Evolutionary conservation across 2,888 invertebrate species (phyloP), one percentile per base, ranked within the genome.

Genomic region (Abrostola tripartita): DNA sequence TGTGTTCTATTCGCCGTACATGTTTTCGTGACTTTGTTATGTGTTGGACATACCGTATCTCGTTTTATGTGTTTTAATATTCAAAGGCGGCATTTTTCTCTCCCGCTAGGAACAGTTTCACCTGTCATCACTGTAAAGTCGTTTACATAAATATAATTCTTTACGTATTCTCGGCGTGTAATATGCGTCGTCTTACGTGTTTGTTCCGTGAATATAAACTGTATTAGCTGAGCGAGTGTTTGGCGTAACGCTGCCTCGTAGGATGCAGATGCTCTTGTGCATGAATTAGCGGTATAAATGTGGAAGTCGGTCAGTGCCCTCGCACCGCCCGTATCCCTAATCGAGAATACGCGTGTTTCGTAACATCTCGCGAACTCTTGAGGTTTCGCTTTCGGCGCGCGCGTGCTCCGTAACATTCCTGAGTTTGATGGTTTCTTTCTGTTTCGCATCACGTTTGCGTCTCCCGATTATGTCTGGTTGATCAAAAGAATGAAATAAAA

Each of bases 231-330:
- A 69, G 84, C 73, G 79, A 78, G 82, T 81, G 84, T 83, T 87
- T 86, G 83, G 84, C 87, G 83, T 83, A 82, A 85, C 77, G 78
- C 78, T 82, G 81, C 77, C 61, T 84, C 80, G 83, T 86, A 84
- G 85, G 87, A 87, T 89, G 90, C 92, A 92, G 90, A 92, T 90
- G 90, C 87, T 88, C 86, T 85, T 87, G 87, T 87, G 90, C 88
- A 91, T 91, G 92, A 91, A 91, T 93, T 92, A 91, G 90, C 90
- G 88, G 90, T 90, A 88, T 92, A 91, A 91, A 92, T 91, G 89
- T 92, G 92, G 92, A 93, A 91, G 89, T 92, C 92, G 94, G 94
- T 92, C 94, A 92, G 86, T 90, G 93, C 91, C 91, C 92, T 85
- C 92, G 85, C 87, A 79, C 71, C 80, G 83, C 74, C 76, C 86